phyloP scores from a whole-genome alignment of 2,113 vertebrate genomes.

The Corythaeola cristata region DNA sequence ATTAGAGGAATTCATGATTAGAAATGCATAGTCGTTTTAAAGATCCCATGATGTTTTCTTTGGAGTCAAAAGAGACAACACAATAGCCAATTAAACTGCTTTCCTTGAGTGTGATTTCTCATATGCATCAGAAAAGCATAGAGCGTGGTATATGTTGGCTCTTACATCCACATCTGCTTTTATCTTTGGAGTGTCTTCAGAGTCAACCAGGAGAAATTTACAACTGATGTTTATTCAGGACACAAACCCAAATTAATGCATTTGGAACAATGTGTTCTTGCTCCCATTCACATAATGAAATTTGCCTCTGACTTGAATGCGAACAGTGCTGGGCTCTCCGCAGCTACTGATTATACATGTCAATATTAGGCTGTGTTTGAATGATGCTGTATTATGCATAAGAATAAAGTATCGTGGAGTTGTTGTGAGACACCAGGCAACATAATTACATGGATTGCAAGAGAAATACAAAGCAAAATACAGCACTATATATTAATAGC shows the following conservation, averaged over 20 bases:
- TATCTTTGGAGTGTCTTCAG: not conserved
- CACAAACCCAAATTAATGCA: constrained; percentile 10
- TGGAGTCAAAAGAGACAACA: not conserved
- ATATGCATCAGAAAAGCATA: not conserved
- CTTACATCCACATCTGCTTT: not conserved
- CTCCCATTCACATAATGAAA: constrained; percentile 30
- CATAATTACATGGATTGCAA: constrained; percentile 34
- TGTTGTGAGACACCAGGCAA: constrained; percentile 42
- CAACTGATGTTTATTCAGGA: constrained; percentile 17
- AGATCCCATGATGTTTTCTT: not conserved
- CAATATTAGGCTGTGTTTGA: constrained; percentile 39
- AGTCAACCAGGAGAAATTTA: not conserved
- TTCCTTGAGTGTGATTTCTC: not conserved
- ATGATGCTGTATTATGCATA: constrained; percentile 17
- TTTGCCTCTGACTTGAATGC: constrained; percentile 47
- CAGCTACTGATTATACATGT: constrained; percentile 43
- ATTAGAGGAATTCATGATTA: not conserved
- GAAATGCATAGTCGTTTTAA: not conserved
- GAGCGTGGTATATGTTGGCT: not conserved
- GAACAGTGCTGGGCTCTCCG: not conserved
- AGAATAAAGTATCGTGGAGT: constrained; percentile 19
- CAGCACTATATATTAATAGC: not conserved
- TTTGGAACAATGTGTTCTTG: constrained; percentile 37
- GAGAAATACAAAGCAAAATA: constrained; percentile 35
- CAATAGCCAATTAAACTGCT: not conserved